Evolutionary conservation across 2,888 invertebrate species (phyloP).

Genomic region (Torymus tubicola): DNA sequence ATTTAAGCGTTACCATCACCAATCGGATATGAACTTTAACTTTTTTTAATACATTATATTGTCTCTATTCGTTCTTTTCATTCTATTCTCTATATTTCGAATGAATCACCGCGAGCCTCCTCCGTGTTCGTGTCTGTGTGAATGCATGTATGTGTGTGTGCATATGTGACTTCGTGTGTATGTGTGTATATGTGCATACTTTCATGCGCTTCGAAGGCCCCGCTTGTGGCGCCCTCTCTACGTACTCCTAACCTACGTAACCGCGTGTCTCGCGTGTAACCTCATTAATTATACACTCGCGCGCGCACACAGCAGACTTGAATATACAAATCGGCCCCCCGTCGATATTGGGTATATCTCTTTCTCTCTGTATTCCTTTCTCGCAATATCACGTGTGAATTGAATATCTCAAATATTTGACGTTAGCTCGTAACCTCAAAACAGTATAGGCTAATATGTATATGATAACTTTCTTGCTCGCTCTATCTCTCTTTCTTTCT

Average conservation of each 20-base stretch:
- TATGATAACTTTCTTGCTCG: too few relatives aligned
- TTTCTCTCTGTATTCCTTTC: not conserved
- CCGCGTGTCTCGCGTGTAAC: not conserved
- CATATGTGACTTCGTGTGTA: not conserved
- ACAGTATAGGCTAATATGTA: not conserved
- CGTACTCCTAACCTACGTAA: conserved; percentile 38
- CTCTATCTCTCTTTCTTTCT: too few relatives aligned
- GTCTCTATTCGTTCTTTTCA: too few relatives aligned
- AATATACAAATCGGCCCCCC: conserved; percentile 5
- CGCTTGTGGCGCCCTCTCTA: conserved; percentile 50
- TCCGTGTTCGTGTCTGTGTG: too few relatives aligned
- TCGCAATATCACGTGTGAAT: not conserved
- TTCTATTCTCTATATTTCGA: too few relatives aligned
- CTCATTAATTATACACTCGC: not conserved
- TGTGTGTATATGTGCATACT: conserved; percentile 48
- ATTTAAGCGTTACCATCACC: too few relatives aligned
- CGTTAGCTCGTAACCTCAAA: conserved; percentile 13
- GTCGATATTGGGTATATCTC: not conserved
- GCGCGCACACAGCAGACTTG: not conserved
- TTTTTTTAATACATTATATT: too few relatives aligned
- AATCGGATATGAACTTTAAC: too few relatives aligned
- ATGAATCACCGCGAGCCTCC: too few relatives aligned
- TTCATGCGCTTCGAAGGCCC: conserved; percentile 53
- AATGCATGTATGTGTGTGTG: not conserved
- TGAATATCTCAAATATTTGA: not conserved